phyloP scores from a whole-genome alignment of 2,797 vertebrate genomes.

The Babyrousa celebensis region DNA sequence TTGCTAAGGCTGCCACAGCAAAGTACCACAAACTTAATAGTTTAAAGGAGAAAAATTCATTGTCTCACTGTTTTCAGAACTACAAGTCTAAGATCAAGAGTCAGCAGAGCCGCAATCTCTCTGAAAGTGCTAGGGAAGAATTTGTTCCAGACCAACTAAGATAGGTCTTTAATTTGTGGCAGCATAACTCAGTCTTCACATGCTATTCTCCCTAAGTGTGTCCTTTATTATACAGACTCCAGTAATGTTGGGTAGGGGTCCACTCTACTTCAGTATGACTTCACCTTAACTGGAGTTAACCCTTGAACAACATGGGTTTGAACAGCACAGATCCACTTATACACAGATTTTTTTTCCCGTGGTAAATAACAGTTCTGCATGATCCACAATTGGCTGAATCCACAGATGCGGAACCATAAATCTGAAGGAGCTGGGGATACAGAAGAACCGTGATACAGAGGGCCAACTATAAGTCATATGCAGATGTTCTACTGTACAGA shows the following conservation, averaged over 20 bases:
- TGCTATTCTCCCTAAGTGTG: fast-evolving
- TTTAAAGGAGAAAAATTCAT: neutral
- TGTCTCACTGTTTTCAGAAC: neutral
- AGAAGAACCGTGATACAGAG: neutral
- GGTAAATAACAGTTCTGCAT: neutral
- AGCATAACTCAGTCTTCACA: neutral
- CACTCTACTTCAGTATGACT: neutral
- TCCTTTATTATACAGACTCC: neutral
- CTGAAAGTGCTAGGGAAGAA: neutral
- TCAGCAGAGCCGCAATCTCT: neutral
- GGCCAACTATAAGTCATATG: neutral
- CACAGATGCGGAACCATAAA: neutral
- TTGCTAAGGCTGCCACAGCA: neutral
- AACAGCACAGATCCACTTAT: neutral
- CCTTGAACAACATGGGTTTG: neutral
- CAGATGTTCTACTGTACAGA: neutral
- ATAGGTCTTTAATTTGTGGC: neutral
- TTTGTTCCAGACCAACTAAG: neutral
- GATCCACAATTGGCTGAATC: neutral
- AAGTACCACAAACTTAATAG: neutral
- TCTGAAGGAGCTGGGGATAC: neutral
- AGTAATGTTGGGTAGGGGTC: neutral
- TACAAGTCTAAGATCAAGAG: neutral
- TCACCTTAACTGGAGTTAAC: neutral
- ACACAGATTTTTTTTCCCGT: neutral